phyloP scores from a whole-genome alignment of 30 jellyfish, hydroid and myxozoan species.

The Cassiopea andromeda region DNA sequence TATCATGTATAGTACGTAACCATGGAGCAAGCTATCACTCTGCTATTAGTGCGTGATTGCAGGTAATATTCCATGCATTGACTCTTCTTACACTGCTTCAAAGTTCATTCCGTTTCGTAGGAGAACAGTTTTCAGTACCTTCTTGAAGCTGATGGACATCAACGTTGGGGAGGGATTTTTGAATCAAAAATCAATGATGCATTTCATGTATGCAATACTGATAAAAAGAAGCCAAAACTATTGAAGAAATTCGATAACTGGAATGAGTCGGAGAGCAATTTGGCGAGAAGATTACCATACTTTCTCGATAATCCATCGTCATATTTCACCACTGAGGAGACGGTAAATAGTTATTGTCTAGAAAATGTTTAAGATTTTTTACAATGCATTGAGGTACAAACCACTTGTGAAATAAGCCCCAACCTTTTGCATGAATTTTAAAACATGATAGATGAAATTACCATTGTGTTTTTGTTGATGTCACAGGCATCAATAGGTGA shows the following conservation, averaged over 20 bases:
- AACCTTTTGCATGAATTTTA: background rate
- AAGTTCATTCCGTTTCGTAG: background rate
- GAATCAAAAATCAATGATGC: conserved; percentile 57
- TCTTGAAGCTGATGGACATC: conserved; percentile 88
- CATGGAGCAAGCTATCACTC: too few species aligned
- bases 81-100: too few species aligned
- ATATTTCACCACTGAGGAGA: conserved; percentile 51
- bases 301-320: conserved; percentile 62
- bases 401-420: background rate
- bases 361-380: background rate
- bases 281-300: conserved; percentile 54
- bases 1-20: too few species aligned
- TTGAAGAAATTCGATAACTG: conserved; percentile 79
- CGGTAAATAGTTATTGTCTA: conserved; percentile 33
- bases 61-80: too few species aligned
- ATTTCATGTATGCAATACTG: conserved; percentile 47
- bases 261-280: conserved; percentile 71
- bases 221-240: conserved; percentile 55
- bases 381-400: background rate
- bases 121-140: conserved; percentile 75
- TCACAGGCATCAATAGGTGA: background rate
- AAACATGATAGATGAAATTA: background rate
- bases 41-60: too few species aligned
- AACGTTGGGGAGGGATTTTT: conserved; percentile 90
- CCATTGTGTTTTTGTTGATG: background rate